Percentiles rank a stretch among this genome's conserved stretches.
Conservation (phyloP, 2,113 vertebrate genomes). For the sheep (Ovis aries) region DNA sequence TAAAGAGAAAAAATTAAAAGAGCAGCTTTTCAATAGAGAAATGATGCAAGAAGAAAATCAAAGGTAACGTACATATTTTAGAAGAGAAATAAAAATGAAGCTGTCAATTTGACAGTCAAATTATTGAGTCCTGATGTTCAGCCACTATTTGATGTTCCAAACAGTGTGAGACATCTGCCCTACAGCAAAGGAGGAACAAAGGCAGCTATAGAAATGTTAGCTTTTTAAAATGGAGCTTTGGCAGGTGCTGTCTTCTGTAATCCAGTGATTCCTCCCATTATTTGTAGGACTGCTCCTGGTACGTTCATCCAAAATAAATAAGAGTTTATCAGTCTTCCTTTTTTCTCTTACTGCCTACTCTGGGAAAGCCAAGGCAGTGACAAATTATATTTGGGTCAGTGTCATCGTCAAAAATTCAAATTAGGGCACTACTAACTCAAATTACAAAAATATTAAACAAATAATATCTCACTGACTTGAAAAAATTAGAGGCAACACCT, state of each 20-base stretch:
- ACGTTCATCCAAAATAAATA: constrained; percentile 16
- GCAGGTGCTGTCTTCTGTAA: constrained; percentile 1
- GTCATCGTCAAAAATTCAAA: neutral
- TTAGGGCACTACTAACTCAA: neutral
- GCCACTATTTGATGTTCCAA: constrained; percentile 43
- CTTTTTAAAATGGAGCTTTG: neutral
- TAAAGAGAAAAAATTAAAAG: neutral
- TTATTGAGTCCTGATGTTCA: constrained; percentile 15
- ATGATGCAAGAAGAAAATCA: constrained; percentile 16
- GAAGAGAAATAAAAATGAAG: constrained; percentile 41
- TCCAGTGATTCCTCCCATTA: neutral
- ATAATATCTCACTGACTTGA: neutral
- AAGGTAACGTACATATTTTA: constrained; percentile 12
- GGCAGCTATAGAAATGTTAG: neutral
- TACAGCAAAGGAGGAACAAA: constrained; percentile 43
- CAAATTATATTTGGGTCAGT: neutral
- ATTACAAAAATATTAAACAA: neutral
- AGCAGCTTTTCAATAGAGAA: neutral
- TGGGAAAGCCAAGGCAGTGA: constrained; percentile 10
- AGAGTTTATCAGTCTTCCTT: neutral
- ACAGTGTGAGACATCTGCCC: constrained; percentile 26
- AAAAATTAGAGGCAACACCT: neutral
- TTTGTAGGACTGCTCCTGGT: constrained; percentile 18
- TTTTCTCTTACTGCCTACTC: neutral
- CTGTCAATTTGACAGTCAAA: constrained; percentile 15